These are phyloP conservation scores for Tragopan temminckii DNA, from an alignment of 2,797 vertebrate genomes.

Conservation along the genomic window DNA sequence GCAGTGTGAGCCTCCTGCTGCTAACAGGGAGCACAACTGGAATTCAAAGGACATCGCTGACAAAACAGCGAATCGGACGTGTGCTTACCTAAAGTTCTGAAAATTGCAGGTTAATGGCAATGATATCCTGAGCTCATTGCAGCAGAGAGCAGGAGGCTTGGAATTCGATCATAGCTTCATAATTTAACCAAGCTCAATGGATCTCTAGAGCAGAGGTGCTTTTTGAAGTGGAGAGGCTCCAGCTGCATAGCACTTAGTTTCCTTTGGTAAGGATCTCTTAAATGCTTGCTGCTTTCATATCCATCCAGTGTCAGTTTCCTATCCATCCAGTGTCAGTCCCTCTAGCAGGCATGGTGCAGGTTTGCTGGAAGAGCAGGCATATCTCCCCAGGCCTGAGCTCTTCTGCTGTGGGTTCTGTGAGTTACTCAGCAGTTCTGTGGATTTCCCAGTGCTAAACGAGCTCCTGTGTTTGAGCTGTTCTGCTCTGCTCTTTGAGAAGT, in stretches of 20 bases:
- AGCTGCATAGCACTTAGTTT: background rate
- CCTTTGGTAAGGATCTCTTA: background rate
- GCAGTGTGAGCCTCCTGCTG: background rate
- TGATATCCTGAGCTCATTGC: background rate
- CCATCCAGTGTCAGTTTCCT: background rate
- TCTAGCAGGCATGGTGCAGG: background rate
- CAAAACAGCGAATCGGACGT: background rate
- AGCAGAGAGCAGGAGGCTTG: background rate
- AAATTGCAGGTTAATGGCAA: background rate
- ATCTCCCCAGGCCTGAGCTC: background rate
- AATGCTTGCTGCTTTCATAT: background rate
- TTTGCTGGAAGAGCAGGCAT: background rate
- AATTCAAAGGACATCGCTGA: background rate
- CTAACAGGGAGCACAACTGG: background rate
- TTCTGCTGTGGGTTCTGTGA: background rate
- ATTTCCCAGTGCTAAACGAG: background rate
- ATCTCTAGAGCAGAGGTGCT: background rate
- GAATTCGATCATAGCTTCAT: background rate
- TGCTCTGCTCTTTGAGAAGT: background rate
- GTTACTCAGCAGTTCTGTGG: background rate
- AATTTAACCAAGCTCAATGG: background rate
- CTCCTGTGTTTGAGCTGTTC: background rate
- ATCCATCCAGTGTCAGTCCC: background rate
- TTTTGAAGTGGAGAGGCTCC: conserved; percentile 6
- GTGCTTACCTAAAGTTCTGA: background rate